phyloP scores from a whole-genome alignment of 2,888 invertebrate species.

The Patella pellucida region DNA sequence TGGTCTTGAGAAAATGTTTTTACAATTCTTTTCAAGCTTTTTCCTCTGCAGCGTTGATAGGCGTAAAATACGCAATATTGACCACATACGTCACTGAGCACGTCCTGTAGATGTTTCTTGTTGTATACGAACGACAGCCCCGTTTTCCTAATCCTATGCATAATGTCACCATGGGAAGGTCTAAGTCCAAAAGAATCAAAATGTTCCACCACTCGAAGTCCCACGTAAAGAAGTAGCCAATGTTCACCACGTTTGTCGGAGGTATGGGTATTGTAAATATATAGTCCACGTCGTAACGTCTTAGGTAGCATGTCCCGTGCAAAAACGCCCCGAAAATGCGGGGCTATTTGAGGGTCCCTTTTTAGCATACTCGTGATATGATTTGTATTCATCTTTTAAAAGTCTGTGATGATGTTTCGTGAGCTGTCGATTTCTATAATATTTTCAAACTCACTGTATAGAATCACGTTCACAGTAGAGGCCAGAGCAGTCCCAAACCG shows the following conservation, averaged over 20 bases:
- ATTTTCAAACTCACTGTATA: not conserved
- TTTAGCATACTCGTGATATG: not conserved
- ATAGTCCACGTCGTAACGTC: not conserved
- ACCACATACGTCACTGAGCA: not conserved
- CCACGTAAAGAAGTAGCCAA: not conserved
- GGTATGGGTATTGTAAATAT: not conserved
- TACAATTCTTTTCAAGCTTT: too few relatives aligned
- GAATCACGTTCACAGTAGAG: not conserved
- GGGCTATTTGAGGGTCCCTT: not conserved
- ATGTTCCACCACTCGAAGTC: not conserved
- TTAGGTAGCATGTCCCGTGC: not conserved
- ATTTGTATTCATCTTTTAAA: not conserved
- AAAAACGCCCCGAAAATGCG: not conserved
- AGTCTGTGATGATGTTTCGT: not conserved
- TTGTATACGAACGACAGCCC: not conserved
- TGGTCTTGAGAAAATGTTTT: too few relatives aligned
- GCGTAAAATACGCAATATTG: not conserved
- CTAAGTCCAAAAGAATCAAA: not conserved
- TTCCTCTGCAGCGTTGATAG: not conserved
- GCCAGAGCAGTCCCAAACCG: not conserved
- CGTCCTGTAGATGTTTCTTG: not conserved
- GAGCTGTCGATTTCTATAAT: not conserved
- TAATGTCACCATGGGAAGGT: not conserved
- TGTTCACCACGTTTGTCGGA: not conserved
- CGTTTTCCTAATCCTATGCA: not conserved